Percentiles rank a stretch among this genome's conserved stretches.
Evolutionary conservation across 2,113 vertebrate species (phyloP).

Genomic region (Garra rufa): DNA sequence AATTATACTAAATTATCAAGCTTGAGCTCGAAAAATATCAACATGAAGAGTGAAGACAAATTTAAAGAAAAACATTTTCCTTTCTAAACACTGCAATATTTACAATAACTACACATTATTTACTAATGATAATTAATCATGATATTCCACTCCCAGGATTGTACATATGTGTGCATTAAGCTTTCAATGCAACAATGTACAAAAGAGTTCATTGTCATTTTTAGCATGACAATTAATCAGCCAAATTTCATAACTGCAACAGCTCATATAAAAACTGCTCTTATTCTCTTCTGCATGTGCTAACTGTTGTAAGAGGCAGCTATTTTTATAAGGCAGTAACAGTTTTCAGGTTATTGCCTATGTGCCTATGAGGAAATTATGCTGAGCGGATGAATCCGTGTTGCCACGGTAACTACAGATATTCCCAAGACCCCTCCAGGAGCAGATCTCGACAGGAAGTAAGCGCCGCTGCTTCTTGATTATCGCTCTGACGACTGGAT

Average conservation of each 20-base stretch:
- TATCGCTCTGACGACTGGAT: background rate
- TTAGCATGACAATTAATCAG: background rate
- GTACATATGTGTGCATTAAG: background rate
- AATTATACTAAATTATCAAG: background rate
- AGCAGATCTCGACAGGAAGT: background rate
- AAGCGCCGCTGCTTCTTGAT: background rate
- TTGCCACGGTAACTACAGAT: slow-evolving; percentile 72
- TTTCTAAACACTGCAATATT: background rate
- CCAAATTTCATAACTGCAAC: background rate
- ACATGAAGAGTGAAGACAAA: background rate
- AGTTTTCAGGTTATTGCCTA: slow-evolving; percentile 53
- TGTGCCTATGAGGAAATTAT: slow-evolving; percentile 31
- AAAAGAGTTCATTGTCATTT: too few species aligned
- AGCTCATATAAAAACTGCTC: background rate
- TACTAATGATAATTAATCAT: background rate
- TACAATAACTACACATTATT: too few species aligned
- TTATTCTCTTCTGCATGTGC: background rate
- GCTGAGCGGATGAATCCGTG: slow-evolving; percentile 60
- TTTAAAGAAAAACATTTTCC: background rate
- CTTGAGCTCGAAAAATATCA: background rate
- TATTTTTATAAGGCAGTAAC: slow-evolving; percentile 48
- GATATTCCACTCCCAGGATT: background rate
- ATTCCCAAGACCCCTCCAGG: slow-evolving; percentile 26
- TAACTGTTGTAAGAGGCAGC: background rate
- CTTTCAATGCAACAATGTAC: too few species aligned